Evolutionary conservation across 2,797 vertebrate species (phyloP).

Genomic region (Oreonectes daqikongensis): DNA sequence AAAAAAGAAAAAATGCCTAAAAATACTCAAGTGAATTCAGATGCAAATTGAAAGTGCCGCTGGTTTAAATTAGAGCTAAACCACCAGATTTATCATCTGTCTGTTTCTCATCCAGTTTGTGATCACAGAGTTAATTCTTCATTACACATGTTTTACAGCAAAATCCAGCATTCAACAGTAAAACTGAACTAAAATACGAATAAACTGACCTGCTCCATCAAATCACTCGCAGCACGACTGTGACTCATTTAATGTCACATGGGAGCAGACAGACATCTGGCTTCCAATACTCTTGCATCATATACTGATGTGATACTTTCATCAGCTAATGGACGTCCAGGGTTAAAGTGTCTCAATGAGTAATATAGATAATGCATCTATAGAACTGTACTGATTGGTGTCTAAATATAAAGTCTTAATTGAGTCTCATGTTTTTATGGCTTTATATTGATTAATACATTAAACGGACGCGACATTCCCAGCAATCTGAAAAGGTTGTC

Average conservation of each 20-base stretch:
- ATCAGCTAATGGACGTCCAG: slow-evolving; percentile 9
- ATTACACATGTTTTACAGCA: background rate
- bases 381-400: background rate
- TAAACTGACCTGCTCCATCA: background rate
- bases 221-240: background rate
- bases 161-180: background rate
- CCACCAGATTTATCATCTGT: background rate
- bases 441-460: background rate
- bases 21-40: no score
- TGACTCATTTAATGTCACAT: background rate
- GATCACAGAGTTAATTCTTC: background rate
- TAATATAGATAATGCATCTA: background rate
- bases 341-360: background rate
- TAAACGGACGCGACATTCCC: background rate
- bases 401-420: background rate
- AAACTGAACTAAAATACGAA: background rate
- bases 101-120: slow-evolving; percentile 6
- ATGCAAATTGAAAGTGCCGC: background rate
- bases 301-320: background rate
- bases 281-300: background rate
- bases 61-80: slow-evolving; percentile 7
- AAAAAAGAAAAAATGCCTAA: no score
- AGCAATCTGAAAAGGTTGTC: background rate
- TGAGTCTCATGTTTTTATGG: background rate
- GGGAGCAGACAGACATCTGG: no score